Evolutionary conservation across 2,888 invertebrate species (phyloP).

Genomic region (Cataglyphis altisquamis): DNA sequence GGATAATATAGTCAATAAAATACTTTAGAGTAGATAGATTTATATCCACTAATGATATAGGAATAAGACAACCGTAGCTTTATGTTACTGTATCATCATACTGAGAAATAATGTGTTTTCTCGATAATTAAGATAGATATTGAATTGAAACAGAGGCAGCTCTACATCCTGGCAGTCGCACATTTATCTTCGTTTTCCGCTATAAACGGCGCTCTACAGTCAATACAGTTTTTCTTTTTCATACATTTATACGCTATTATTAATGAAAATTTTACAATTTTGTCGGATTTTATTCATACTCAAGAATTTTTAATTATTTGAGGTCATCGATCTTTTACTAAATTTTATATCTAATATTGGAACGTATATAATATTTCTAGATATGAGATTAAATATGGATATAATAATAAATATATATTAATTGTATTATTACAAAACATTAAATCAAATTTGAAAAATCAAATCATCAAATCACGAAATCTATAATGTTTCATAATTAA

Average conservation of each 20-base stretch:
- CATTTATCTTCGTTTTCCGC: slow-evolving; percentile 2
- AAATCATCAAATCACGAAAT: not conserved
- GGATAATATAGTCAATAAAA: not conserved
- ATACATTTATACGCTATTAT: not conserved
- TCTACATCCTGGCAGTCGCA: not conserved
- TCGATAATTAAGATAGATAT: slow-evolving; percentile 32
- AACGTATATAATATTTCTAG: not conserved
- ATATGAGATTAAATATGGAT: not conserved
- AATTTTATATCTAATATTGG: not conserved
- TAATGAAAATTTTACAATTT: not conserved
- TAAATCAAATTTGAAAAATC: not conserved
- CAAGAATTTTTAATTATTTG: not conserved
- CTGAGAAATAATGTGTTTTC: slow-evolving; percentile 30
- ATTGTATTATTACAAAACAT: not conserved
- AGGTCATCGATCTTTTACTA: not conserved
- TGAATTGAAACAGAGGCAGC: slow-evolving; percentile 18
- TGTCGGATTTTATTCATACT: not conserved
- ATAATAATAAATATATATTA: not conserved
- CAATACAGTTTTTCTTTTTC: not conserved
- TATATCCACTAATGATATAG: not conserved
- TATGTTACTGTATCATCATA: not conserved
- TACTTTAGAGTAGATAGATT: slow-evolving; percentile 6
- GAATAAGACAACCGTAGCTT: not conserved
- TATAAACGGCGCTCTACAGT: not conserved
- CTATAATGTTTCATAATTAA: not conserved